Evolutionary conservation across 37 sponge, comb jelly and placozoan genomes (phyloP).

Genomic region (Ianthella basta): DNA sequence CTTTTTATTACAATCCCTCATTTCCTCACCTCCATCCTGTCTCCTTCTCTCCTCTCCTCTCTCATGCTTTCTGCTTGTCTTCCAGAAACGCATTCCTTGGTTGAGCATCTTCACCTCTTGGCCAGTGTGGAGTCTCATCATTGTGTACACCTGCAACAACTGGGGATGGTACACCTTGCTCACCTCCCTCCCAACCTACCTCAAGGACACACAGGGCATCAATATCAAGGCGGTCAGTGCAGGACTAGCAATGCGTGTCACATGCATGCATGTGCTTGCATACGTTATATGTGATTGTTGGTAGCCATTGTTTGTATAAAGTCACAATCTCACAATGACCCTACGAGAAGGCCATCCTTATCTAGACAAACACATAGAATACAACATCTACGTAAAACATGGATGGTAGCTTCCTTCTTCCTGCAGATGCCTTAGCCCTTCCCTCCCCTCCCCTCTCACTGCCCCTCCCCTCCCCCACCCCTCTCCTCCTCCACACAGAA

Average conservation of each 20-base stretch:
- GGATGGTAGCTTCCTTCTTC: too few relatives aligned
- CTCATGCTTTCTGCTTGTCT: too few relatives aligned
- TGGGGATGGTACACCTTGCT: constrained; percentile 93
- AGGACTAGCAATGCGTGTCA: not conserved
- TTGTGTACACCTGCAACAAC: constrained; percentile 84
- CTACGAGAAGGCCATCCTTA: too few relatives aligned
- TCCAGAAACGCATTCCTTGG: constrained; percentile 65
- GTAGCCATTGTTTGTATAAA: too few relatives aligned
- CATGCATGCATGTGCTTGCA: constrained; percentile 1
- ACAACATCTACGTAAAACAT: not conserved
- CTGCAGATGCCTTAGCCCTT: not conserved
- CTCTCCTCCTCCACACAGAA: constrained; percentile 23
- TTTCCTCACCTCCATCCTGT: too few relatives aligned
- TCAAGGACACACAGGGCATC: constrained; percentile 61
- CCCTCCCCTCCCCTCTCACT: not conserved
- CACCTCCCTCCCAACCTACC: constrained; percentile 84
- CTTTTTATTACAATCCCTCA: too few relatives aligned
- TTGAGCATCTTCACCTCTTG: constrained; percentile 67
- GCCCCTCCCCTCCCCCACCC: not conserved
- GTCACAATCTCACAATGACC: too few relatives aligned
- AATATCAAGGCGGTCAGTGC: not conserved
- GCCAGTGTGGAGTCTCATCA: constrained; percentile 77
- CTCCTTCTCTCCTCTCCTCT: too few relatives aligned
- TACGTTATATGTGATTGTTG: too few relatives aligned
- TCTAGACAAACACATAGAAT: too few relatives aligned